phyloP scores from a whole-genome alignment of 2,113 vertebrate species.

The Chaetorhynchus papuensis region DNA sequence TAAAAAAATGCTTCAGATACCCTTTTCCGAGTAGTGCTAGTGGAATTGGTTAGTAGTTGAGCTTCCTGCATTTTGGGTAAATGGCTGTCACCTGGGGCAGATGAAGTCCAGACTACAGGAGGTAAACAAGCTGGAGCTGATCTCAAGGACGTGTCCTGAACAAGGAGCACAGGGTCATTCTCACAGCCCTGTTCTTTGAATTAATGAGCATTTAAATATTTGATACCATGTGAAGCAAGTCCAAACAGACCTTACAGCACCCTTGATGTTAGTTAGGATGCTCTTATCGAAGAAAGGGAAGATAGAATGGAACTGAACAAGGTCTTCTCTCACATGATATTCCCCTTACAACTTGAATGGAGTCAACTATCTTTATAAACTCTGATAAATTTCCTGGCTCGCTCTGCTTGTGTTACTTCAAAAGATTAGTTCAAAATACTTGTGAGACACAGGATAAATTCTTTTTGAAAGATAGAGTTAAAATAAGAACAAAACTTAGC shows the following conservation, averaged over 20 bases:
- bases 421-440: background rate
- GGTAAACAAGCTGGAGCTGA: background rate
- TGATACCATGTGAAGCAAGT: background rate
- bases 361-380: background rate
- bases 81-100: background rate
- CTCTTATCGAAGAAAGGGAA: background rate
- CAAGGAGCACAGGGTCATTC: background rate
- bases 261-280: background rate
- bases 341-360: background rate
- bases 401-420: background rate
- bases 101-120: background rate
- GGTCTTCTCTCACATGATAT: background rate
- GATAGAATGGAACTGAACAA: background rate
- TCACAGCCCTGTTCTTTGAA: background rate
- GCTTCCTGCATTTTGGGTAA: background rate
- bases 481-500: background rate
- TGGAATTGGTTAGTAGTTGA: background rate
- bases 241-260: background rate
- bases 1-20: background rate
- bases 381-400: background rate
- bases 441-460: fast-evolving
- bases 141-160: background rate
- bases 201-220: background rate
- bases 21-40: background rate
- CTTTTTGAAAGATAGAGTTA: background rate